Conservation (phyloP, 2,113 vertebrate genomes). For the Strix aluco region DNA sequence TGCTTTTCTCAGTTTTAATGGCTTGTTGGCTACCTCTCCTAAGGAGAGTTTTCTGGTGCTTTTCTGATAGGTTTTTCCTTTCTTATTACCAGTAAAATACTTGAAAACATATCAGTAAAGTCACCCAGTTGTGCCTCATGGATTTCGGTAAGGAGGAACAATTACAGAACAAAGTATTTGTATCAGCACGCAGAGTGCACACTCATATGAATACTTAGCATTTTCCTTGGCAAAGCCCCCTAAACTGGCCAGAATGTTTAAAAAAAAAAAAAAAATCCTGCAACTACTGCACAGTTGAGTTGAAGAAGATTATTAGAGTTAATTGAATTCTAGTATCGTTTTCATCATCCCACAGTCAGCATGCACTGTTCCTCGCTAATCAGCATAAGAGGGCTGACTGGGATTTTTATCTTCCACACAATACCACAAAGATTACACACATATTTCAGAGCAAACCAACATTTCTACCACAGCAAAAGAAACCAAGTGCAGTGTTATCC, state of each 20-base stretch:
- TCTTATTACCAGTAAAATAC: neutral
- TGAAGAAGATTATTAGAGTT: neutral
- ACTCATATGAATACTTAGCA: neutral
- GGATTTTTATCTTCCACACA: neutral
- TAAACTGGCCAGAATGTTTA: neutral
- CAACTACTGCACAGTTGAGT: neutral
- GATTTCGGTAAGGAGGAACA: neutral
- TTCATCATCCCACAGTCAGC: neutral
- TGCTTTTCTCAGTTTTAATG: neutral
- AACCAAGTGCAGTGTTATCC: neutral
- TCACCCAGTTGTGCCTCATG: neutral
- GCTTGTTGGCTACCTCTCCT: neutral
- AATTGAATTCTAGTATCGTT: neutral
- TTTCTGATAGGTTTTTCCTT: neutral
- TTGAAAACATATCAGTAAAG: accelerated
- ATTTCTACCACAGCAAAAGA: neutral
- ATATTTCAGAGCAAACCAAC: neutral
- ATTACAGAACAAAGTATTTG: neutral
- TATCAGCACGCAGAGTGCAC: neutral
- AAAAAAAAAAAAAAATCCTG: neutral
- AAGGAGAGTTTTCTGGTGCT: neutral
- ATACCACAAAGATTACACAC: neutral
- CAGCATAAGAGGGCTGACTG: neutral
- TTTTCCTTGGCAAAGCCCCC: neutral
- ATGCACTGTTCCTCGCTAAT: neutral